A percentile compares a stretch with the other conserved stretches of the same genome.
Evolutionary conservation across 2,888 invertebrate species (phyloP).

Genomic region (Panopea generosa): DNA sequence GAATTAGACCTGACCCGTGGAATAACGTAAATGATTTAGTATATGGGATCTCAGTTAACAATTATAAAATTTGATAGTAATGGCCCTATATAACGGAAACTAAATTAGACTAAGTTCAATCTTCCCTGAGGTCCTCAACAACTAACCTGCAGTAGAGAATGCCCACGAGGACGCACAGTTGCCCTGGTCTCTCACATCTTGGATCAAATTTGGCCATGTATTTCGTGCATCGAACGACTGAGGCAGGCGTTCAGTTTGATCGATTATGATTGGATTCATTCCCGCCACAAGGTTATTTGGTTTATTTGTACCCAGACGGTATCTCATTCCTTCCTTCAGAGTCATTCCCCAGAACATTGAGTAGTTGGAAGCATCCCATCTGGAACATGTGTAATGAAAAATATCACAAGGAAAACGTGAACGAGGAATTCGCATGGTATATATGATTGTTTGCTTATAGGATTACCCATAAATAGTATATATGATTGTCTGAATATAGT

Average conservation of each 20-base stretch:
- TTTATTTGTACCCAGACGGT: constrained; percentile 90
- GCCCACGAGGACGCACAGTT: constrained; percentile 97
- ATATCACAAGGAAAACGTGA: not conserved
- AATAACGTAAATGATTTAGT: too few relatives aligned
- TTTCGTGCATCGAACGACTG: constrained; percentile 91
- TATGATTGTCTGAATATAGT: too few relatives aligned
- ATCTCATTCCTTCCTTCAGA: constrained; percentile 91
- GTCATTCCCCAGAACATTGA: constrained; percentile 93
- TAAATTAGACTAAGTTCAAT: too few relatives aligned
- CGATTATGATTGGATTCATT: constrained; percentile 80
- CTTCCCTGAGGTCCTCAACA: too few relatives aligned
- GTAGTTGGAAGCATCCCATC: constrained; percentile 94
- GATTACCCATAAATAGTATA: too few relatives aligned
- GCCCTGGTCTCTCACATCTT: constrained; percentile 88
- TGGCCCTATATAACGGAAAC: too few relatives aligned
- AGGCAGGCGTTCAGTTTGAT: constrained; percentile 86
- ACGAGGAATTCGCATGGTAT: not conserved
- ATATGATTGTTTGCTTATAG: not conserved
- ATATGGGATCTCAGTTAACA: too few relatives aligned
- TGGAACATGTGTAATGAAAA: constrained; percentile 73
- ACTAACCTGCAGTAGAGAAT: constrained; percentile 90
- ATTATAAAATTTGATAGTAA: too few relatives aligned
- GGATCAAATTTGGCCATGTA: constrained; percentile 91
- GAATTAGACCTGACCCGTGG: too few relatives aligned
- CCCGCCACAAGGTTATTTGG: constrained; percentile 86